Evolutionary conservation across 2,888 invertebrate species (phyloP).

Genomic region (Drosophila infuscata): DNA sequence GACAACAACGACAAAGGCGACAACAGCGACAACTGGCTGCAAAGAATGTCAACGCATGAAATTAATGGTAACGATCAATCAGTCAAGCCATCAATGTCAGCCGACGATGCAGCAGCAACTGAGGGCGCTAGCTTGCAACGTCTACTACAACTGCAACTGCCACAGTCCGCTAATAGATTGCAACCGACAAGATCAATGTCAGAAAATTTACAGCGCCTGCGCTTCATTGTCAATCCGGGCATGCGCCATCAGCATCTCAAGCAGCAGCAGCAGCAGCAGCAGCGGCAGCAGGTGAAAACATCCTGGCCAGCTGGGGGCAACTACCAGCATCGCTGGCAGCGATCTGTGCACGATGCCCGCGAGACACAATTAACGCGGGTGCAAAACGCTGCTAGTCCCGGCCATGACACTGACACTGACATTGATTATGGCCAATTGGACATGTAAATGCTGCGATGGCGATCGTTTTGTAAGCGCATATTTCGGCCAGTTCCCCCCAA

Average conservation of each 20-base stretch:
- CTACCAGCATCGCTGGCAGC: constrained; percentile 37
- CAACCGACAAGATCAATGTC: constrained; percentile 82
- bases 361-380: constrained; percentile 77
- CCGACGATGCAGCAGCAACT: constrained; percentile 39
- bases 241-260: constrained; percentile 50
- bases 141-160: constrained; percentile 17
- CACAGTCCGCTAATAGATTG: constrained; percentile 79
- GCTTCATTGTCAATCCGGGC: constrained; percentile 60
- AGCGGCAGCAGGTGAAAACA: constrained; percentile 70
- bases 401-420: constrained; percentile 51
- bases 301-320: constrained; percentile 38
- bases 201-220: constrained; percentile 61
- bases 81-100: constrained; percentile 82
- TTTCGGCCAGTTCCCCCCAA: constrained; percentile 23
- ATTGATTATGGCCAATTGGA: constrained; percentile 64
- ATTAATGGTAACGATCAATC: constrained; percentile 83
- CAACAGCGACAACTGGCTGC: constrained; percentile 67
- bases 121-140: constrained; percentile 28
- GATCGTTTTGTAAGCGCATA: constrained; percentile 29
- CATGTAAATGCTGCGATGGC: constrained; percentile 64
- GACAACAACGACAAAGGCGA: constrained; percentile 28
- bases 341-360: constrained; percentile 53
- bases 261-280: constrained; percentile 31
- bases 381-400: constrained; percentile 36
- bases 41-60: constrained; percentile 81